These are phyloP conservation scores for Panurus biarmicus DNA, from an alignment of 2,113 vertebrate genomes.

Conservation along the genomic window DNA sequence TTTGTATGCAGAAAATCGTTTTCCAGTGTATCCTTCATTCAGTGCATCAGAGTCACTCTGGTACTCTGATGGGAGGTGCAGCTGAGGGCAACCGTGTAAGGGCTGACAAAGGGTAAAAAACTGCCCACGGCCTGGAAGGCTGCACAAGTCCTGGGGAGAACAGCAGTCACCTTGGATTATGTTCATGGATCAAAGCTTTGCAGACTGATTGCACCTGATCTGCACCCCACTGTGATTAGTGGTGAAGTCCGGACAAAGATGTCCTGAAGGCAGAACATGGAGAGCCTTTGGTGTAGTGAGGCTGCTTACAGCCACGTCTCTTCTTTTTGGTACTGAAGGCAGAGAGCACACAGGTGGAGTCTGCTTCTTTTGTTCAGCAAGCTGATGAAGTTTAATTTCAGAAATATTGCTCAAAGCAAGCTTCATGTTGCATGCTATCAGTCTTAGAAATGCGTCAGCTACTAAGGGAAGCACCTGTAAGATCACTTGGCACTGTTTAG, in stretches of 20 bases:
- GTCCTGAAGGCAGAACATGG: not conserved
- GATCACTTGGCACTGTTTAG: not conserved
- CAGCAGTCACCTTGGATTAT: not conserved
- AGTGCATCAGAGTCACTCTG: not conserved
- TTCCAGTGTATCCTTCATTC: not conserved
- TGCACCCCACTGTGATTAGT: not conserved
- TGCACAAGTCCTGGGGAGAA: not conserved
- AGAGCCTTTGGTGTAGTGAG: not conserved
- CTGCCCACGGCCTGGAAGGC: not conserved
- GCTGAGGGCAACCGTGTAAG: not conserved
- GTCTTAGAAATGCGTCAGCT: not conserved
- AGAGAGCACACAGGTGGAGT: not conserved
- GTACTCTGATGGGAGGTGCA: fast-evolving
- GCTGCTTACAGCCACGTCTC: fast-evolving
- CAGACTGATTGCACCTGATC: not conserved
- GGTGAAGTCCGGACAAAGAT: not conserved
- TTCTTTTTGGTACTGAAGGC: not conserved
- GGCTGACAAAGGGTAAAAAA: not conserved
- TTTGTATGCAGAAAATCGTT: not conserved
- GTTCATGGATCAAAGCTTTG: not conserved
- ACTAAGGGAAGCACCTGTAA: not conserved
- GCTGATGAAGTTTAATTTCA: not conserved
- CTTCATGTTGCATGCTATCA: not conserved
- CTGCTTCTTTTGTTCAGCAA: not conserved
- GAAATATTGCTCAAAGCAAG: not conserved